phyloP scores from a whole-genome alignment of 2,797 vertebrate species.

The Nyctalus aviator region DNA sequence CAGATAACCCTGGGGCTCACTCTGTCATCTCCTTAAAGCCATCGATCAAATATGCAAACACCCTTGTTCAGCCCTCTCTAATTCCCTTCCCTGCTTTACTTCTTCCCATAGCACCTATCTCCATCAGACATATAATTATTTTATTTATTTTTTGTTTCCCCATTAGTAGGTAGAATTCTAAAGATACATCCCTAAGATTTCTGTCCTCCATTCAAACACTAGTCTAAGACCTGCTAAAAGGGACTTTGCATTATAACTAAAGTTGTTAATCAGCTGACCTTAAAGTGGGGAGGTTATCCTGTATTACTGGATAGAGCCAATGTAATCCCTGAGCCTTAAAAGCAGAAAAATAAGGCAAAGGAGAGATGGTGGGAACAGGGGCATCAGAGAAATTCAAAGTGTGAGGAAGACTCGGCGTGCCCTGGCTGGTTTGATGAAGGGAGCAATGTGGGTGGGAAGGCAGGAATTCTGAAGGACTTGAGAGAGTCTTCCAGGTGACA shows the following conservation, averaged over 20 bases:
- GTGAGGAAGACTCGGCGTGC: accelerated
- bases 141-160: neutral
- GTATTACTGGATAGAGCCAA: neutral
- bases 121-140: neutral
- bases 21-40: neutral
- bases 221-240: neutral
- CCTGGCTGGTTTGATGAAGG: neutral
- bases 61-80: neutral
- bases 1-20: neutral
- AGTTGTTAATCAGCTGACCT: neutral
- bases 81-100: neutral
- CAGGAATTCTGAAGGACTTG: neutral
- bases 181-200: neutral
- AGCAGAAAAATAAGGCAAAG: neutral
- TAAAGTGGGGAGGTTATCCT: neutral
- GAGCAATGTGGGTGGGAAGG: neutral
- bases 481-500: neutral
- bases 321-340: neutral
- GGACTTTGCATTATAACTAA: neutral
- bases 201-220: neutral
- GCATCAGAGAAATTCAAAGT: neutral
- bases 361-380: accelerated
- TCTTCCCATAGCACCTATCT: neutral
- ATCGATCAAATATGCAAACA: neutral
- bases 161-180: neutral